Base-by-base conservation (phyloP, 2,888 invertebrate species). In the Trilocha varians region DNA sequence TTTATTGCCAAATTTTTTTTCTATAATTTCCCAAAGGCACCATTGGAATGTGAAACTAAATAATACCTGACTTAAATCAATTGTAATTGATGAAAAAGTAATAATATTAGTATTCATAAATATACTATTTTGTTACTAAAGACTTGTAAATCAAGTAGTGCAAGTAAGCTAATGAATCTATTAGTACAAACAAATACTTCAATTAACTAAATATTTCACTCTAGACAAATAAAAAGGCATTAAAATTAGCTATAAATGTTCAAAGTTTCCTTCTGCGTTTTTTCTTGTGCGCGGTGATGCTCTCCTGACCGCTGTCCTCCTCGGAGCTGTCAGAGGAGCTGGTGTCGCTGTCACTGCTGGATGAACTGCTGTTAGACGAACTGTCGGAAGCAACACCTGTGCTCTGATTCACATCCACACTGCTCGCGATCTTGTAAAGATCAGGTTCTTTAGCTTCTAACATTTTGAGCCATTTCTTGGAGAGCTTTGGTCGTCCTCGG, bases 361-460 rank as follows among this genome's bases (percentile, higher is more conserved):
- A 91, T n/a, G 93, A 93, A 40, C 92, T 92, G 43, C 93, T 93
- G 45, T 94, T 95, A 56, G 95, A 96, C 0, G 97, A 97, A 62
- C 96, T 96, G 75, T 98, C 98, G 0, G 97, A 98, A 18, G 96
- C 97, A 39, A 98, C 91, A 13, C 97, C 97, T 1, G 96, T 96
- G 35, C 94, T 91, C 66, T 92, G 90, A 59, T 89, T 92, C 42
- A 97, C 87, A 76, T 98, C 97, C 59, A 97, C 93, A 58, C 88
- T 87, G 59, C 94, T 94, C 3, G 96, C 95, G 39, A 95, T 70
- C 55, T 89, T 88, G 32, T 93, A 94, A 46, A 97, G 73, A 18
- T 93, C 92, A 3, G 93, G 91, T 52, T 95, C 93, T 64, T 93
- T 91, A 52, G 89, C 87, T 49, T 88, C 87, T 38, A 91, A 73